A percentile compares a stretch with the other conserved stretches of the same genome.
These are phyloP conservation scores for Gopherus flavomarginatus DNA, from an alignment of 2,113 vertebrate genomes.

Conservation along the genomic window DNA sequence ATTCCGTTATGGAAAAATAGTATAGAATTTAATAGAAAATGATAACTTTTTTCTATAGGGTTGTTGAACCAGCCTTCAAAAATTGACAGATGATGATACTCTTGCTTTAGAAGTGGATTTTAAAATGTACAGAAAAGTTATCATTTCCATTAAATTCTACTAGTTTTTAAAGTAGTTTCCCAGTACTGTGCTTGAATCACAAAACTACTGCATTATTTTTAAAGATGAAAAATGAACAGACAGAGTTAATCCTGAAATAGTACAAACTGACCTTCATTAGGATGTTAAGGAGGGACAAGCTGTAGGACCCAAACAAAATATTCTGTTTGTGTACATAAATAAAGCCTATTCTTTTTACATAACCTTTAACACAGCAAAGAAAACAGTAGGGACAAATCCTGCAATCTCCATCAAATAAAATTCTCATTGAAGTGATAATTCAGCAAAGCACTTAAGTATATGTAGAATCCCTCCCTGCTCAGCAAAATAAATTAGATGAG, in stretches of 20 bases:
- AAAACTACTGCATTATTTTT: conserved; percentile 14
- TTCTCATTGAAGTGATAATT: background rate
- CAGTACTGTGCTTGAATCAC: conserved; percentile 6
- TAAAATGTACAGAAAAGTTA: background rate
- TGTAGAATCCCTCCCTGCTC: background rate
- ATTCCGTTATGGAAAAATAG: background rate
- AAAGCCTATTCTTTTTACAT: background rate
- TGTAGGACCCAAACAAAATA: background rate
- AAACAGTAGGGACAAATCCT: background rate
- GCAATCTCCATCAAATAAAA: background rate
- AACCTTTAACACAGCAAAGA: background rate
- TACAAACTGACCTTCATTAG: background rate
- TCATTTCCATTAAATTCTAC: background rate
- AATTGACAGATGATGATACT: background rate
- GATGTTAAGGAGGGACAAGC: background rate
- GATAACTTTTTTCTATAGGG: background rate
- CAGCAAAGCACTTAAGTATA: background rate
- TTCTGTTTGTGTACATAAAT: background rate
- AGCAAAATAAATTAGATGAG: background rate
- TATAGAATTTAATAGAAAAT: background rate
- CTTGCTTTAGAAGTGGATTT: background rate
- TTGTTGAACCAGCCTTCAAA: background rate
- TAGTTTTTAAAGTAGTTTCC: background rate
- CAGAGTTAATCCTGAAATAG: conserved; percentile 9
- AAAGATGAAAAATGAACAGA: conserved; percentile 16